phyloP scores from a whole-genome alignment of 2,113 vertebrate species.

The Opisthocomus hoazin region DNA sequence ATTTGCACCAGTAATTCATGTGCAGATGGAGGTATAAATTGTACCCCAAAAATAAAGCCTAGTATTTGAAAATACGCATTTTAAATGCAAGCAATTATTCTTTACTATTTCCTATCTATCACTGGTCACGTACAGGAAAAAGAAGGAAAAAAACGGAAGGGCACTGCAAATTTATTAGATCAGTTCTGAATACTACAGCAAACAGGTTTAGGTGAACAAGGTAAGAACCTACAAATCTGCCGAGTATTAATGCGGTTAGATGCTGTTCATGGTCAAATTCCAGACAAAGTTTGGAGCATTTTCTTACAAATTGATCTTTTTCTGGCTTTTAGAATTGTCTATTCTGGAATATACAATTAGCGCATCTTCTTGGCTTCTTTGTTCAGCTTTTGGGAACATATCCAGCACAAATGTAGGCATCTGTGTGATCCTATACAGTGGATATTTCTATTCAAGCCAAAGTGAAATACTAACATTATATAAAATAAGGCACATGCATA shows the following conservation, averaged over 20 bases:
- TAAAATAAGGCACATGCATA: neutral
- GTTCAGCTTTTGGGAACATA: neutral
- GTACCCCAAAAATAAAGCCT: constrained; percentile 1
- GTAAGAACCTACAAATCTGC: neutral
- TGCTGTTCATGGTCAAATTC: neutral
- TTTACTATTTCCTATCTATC: neutral
- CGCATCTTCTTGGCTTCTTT: neutral
- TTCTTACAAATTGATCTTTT: neutral
- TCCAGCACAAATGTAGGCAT: neutral
- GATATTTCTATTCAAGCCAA: neutral
- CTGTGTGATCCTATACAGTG: neutral
- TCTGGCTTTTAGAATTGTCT: neutral
- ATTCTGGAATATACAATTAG: neutral
- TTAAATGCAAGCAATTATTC: neutral
- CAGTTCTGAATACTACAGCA: neutral
- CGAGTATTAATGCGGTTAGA: neutral
- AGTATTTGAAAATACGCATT: neutral
- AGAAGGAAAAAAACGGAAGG: neutral
- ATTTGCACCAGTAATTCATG: constrained; percentile 37
- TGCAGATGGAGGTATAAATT: constrained; percentile 41
- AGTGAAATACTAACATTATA: neutral
- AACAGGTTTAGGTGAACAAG: neutral
- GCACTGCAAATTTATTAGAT: neutral
- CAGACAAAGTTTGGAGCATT: neutral
- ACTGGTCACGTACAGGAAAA: neutral